Evolutionary conservation across 2,113 vertebrate genomes (phyloP).

Genomic region (Garra rufa): DNA sequence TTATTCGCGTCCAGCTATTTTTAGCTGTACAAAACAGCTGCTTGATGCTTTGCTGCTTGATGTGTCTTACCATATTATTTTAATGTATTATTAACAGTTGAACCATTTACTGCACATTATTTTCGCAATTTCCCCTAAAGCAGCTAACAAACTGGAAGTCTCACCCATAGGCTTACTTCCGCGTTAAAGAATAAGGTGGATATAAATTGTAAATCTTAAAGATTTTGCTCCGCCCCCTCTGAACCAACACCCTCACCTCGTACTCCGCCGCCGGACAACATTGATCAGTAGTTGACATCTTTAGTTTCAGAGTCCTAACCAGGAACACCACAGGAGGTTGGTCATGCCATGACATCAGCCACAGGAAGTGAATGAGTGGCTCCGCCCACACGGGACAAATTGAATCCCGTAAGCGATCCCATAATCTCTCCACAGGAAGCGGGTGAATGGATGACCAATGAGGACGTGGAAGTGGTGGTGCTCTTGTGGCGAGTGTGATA

Average conservation of each 20-base stretch:
- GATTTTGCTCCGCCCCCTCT: not conserved
- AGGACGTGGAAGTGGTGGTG: not conserved
- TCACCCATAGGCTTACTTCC: no score
- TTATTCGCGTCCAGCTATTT: no score
- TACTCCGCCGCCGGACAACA: not conserved
- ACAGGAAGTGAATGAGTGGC: constrained; percentile 44
- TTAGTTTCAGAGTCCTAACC: not conserved
- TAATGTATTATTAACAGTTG: no score
- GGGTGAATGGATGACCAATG: not conserved
- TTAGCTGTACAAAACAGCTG: no score
- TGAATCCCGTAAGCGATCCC: constrained; percentile 39
- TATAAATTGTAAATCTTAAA: not conserved
- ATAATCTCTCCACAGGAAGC: constrained; percentile 40
- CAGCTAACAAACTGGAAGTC: no score
- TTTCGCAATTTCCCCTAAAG: no score
- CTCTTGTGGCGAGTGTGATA: not conserved
- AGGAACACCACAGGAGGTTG: constrained; percentile 50
- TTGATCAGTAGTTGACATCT: constrained; percentile 26
- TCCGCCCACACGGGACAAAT: not conserved
- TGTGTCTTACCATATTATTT: no score
- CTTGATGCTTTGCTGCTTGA: no score
- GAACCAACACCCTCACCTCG: not conserved
- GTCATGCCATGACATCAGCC: constrained; percentile 62
- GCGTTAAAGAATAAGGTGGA: no score
- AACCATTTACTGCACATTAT: no score